These are phyloP conservation scores for Athripsodes cinereus DNA, from an alignment of 2,888 invertebrate genomes.

Conservation along the genomic window DNA sequence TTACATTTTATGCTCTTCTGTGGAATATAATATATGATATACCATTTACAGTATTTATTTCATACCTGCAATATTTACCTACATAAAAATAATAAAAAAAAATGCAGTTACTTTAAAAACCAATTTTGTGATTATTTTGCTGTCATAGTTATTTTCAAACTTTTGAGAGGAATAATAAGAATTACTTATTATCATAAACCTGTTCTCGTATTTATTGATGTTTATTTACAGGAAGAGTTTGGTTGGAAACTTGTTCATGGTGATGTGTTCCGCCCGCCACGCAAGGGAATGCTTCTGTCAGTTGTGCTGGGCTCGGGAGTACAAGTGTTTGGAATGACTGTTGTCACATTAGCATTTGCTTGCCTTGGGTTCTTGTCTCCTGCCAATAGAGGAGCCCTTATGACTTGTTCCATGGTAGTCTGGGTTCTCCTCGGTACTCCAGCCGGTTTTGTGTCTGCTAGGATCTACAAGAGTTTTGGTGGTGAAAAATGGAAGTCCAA, in stretches of 20 bases:
- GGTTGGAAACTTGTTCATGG: slow-evolving; percentile 99
- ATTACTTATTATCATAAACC: no score
- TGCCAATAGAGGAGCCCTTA: slow-evolving; percentile 95
- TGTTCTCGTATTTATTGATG: no score
- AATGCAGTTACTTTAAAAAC: no score
- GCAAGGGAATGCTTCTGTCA: slow-evolving; percentile 93
- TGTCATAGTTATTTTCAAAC: no score
- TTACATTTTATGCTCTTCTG: no score
- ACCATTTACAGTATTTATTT: no score
- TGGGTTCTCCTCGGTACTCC: slow-evolving; percentile 96
- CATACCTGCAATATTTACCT: no score
- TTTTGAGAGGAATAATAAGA: no score
- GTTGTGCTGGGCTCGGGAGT: slow-evolving; percentile 95
- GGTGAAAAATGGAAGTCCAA: slow-evolving; percentile 99
- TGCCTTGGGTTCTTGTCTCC: slow-evolving; percentile 98
- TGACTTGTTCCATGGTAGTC: slow-evolving; percentile 96
- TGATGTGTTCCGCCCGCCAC: slow-evolving; percentile 94
- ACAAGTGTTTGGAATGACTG: slow-evolving; percentile 89
- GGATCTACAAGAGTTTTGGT: slow-evolving; percentile 98
- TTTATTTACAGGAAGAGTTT: slow-evolving; percentile 83
- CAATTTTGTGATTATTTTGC: no score
- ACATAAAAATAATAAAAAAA: no score
- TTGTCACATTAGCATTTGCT: slow-evolving; percentile 96
- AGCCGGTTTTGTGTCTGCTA: slow-evolving; percentile 93
- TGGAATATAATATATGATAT: no score